A percentile compares a stretch with the other conserved stretches of the same genome.
phyloP scores from a whole-genome alignment of 2,113 vertebrate species.

The Rousettus leschenaultii region DNA sequence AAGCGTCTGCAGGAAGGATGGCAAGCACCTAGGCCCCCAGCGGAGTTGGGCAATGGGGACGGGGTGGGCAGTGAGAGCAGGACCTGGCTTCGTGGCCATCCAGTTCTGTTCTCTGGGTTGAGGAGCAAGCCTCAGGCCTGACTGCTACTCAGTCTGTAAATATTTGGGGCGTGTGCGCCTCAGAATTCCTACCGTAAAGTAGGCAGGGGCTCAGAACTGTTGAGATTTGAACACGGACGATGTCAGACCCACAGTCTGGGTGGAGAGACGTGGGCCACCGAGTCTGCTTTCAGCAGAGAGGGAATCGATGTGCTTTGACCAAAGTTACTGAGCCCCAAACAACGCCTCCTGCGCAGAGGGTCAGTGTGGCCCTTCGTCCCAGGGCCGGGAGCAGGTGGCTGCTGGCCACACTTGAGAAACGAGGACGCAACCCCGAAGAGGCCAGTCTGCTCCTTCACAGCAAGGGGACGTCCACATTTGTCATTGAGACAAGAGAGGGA shows the following conservation, averaged over 20 bases:
- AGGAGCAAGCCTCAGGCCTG: not conserved
- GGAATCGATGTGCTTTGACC: not conserved
- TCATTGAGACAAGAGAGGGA: constrained; percentile 74
- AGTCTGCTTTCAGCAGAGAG: not conserved
- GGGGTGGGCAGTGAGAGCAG: not conserved
- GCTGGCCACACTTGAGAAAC: not conserved
- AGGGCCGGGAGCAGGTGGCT: not conserved
- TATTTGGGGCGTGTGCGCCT: not conserved
- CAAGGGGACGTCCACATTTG: constrained; percentile 60
- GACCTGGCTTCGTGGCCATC: not conserved
- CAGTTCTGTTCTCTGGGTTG: not conserved
- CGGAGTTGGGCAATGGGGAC: not conserved
- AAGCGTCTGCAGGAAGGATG: too few species aligned
- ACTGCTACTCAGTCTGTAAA: not conserved
- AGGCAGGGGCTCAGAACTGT: not conserved
- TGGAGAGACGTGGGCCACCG: not conserved
- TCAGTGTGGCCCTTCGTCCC: not conserved
- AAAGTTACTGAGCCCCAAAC: not conserved
- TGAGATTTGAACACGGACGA: not conserved
- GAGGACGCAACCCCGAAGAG: not conserved
- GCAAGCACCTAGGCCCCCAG: not conserved
- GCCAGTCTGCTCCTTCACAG: not conserved
- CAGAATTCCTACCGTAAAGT: not conserved
- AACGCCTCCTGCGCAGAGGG: not conserved
- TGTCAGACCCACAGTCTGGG: not conserved